Evolutionary conservation across 2,888 invertebrate genomes (phyloP), one percentile per base, ranked within the genome.

Genomic region (Habroteleia sp.): DNA sequence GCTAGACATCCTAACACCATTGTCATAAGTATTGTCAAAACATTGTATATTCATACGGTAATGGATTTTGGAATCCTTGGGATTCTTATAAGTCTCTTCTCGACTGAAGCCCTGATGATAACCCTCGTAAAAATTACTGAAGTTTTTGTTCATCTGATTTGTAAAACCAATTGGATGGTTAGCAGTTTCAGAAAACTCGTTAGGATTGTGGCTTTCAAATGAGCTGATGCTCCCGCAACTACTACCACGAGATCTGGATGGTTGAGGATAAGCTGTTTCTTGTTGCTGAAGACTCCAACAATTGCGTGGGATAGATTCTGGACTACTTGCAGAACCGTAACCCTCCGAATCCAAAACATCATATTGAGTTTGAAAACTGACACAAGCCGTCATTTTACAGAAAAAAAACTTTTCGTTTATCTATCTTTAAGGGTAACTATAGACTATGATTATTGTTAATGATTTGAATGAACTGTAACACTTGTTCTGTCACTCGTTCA

Each of bases 251-350:
- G 86, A 87, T 14, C 85, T 76, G 0, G 86, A 83, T 3, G 86
- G 85, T 16, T 85, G 86, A 0, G 86, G 85, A 41, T 87, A 87
- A 1, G 81, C 74, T 4, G 69, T 37, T 44, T 84, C 85, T 7
- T 78, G 81, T n/a, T 79, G 80, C 10, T 81, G 80, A 29, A 42
- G 39, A 35, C 68, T 62, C 81, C 84, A 82, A 46, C 82, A 77
- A 7, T 50, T 79, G 16, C 84, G 80, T 0, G 83, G 83, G 71
- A 84, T 85, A n/a, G 86, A 86, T 62, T 87, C 86, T 2, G 86
- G 86, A 65, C 86, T 87, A 42, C 86, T 86, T 0, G 86, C 86
- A 2, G 86, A 87, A 2, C 86, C 86, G 79, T 87, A 87, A 42
- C 86, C 86, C 74, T 86, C 86, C 17, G 86, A 86, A 44, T 87